These are phyloP conservation scores for Drosophila insularis DNA, from an alignment of 1,140 invertebrate species.

Conservation along the genomic window DNA sequence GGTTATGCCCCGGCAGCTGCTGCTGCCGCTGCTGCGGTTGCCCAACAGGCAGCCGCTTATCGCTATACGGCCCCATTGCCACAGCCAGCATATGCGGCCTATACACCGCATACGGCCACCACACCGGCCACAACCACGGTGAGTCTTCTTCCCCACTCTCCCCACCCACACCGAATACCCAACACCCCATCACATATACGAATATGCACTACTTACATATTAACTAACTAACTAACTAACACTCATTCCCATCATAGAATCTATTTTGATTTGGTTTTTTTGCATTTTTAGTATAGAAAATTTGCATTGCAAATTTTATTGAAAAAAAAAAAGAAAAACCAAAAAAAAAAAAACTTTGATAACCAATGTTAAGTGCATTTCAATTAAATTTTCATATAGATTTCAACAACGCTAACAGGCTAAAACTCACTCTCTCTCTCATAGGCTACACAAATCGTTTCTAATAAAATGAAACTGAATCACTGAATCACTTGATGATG, in stretches of 20 bases:
- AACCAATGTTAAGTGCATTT: conserved; percentile 13
- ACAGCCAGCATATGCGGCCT: conserved; percentile 80
- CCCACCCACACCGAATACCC: too few species aligned
- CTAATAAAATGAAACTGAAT: background rate
- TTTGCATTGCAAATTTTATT: conserved; percentile 10
- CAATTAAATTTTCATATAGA: conserved; percentile 2
- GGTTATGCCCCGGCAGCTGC: conserved; percentile 78
- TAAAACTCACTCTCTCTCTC: background rate
- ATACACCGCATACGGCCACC: conserved; percentile 80
- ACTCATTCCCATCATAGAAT: background rate
- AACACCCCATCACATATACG: too few species aligned
- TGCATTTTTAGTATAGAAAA: background rate
- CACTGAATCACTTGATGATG: background rate
- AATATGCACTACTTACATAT: background rate
- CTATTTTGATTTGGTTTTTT: background rate
- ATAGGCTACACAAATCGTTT: background rate
- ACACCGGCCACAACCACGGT: conserved; percentile 81
- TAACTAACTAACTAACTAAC: conserved; percentile 1
- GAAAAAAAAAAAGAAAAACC: too few species aligned
- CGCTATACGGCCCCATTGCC: conserved; percentile 81
- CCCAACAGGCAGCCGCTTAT: conserved; percentile 73
- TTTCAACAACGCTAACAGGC: too few species aligned
- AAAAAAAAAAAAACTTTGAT: background rate
- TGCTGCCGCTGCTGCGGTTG: conserved; percentile 77
- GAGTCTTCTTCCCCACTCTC: conserved; percentile 39